These are phyloP conservation scores for Brenthis ino DNA, from an alignment of 2,888 invertebrate genomes.

Conservation along the genomic window DNA sequence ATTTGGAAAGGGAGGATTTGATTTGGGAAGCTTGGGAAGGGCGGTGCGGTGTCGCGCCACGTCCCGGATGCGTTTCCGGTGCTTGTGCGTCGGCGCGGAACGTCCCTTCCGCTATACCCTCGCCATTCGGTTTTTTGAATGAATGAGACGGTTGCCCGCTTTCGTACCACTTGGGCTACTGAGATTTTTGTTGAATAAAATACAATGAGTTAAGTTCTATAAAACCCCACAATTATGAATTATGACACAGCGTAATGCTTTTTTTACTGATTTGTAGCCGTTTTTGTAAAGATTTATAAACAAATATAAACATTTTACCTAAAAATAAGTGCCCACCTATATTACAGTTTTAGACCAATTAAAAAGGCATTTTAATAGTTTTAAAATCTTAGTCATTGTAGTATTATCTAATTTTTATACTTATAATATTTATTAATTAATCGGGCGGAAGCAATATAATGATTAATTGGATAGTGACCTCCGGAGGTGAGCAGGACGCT, in stretches of 20 bases:
- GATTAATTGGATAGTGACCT: conserved; percentile 78
- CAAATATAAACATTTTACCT: too few species aligned
- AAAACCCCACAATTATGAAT: too few species aligned
- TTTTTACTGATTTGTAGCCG: too few species aligned
- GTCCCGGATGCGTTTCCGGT: conserved; percentile 80
- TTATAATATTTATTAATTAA: conserved; percentile 34
- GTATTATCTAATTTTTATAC: too few species aligned
- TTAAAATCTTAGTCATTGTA: too few species aligned
- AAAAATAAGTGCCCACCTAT: too few species aligned
- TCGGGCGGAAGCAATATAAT: conserved; percentile 72
- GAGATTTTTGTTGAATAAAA: too few species aligned
- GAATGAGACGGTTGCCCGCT: conserved; percentile 52
- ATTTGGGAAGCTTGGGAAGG: conserved; percentile 53
- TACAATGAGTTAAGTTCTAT: too few species aligned
- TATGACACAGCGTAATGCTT: too few species aligned
- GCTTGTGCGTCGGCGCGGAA: conserved; percentile 72
- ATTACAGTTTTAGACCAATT: too few species aligned
- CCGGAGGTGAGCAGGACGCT: conserved; percentile 67
- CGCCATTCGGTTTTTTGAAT: conserved; percentile 61
- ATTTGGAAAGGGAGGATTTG: conserved; percentile 51
- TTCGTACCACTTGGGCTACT: background rate
- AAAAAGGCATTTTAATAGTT: too few species aligned
- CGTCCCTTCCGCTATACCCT: conserved; percentile 77
- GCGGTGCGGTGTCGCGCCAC: conserved; percentile 63
- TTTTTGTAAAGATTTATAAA: too few species aligned